Percentiles rank a stretch among this genome's conserved stretches.
phyloP scores from a whole-genome alignment of 2,888 invertebrate species.

The Sturmia bella region DNA sequence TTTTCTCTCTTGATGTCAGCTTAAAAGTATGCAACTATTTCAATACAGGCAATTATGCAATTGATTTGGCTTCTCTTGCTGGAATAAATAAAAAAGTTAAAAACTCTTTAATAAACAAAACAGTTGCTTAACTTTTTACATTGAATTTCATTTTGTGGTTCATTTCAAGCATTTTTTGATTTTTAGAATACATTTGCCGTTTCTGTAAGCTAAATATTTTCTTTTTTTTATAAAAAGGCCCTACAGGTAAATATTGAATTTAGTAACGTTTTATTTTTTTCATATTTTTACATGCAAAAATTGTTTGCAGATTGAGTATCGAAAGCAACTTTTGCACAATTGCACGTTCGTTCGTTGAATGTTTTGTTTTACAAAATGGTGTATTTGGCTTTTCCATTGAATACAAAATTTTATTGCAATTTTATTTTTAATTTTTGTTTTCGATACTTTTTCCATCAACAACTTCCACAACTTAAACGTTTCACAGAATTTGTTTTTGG shows the following conservation, averaged over 20 bases:
- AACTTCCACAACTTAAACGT: constrained; percentile 6
- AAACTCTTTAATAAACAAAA: too few relatives aligned
- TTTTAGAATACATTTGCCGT: neutral
- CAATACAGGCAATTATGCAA: too few relatives aligned
- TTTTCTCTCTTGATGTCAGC: too few relatives aligned
- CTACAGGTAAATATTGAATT: constrained; percentile 48
- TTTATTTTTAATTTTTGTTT: too few relatives aligned
- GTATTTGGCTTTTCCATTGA: constrained; percentile 13
- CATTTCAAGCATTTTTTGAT: too few relatives aligned
- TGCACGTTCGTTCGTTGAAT: neutral
- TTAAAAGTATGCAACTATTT: too few relatives aligned
- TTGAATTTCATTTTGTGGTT: neutral
- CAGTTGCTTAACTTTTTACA: neutral
- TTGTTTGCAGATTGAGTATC: neutral
- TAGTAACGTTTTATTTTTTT: constrained; percentile 46
- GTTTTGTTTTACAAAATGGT: constrained; percentile 33
- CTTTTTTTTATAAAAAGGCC: constrained; percentile 2
- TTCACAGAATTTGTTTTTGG: neutral
- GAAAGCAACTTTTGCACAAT: constrained; percentile 24
- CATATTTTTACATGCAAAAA: neutral
- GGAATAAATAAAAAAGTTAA: too few relatives aligned
- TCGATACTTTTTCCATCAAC: too few relatives aligned
- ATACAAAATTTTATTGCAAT: constrained; percentile 44
- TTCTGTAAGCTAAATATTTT: neutral
- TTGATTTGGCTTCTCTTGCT: too few relatives aligned